Evolutionary conservation across 2,888 invertebrate species (phyloP), one percentile per base, ranked within the genome.

Genomic region (Drosophila kokeensis): DNA sequence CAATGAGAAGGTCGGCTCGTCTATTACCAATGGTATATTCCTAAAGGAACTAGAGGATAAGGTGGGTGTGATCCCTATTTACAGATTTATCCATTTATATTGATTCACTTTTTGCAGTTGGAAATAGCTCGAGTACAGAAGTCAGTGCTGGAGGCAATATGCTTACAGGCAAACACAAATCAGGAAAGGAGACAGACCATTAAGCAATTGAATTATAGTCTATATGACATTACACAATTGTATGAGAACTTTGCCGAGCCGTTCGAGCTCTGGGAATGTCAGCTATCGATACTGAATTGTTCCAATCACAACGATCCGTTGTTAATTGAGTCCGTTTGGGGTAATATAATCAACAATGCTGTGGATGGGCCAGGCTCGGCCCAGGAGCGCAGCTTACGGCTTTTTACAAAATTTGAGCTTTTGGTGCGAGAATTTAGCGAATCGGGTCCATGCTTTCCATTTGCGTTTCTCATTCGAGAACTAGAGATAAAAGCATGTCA

Each of bases 231-330:
- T 81, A 98, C 98, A 13, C 96, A 97, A 96, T 93, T 99, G 38
- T 99, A 98, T 92, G 97, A 97, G 92, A 97, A 98, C 78, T 99
- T 97, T 93, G 98, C 98, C 0, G 98, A 98, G 88, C 96, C 96
- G 4, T 97, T 97, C 92, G 95, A 97, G 83, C 94, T 99, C 49
- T 97, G 97, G 95, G 98, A 99, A 93, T 97, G 98, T 92, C 98
- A 99, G 93, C 94, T 99, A 67, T 97, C 98, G 8, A 98, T 99
- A 77, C 96, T 99, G 54, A 97, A 98, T 87, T 98, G 98, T 92
- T 98, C 99, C 8, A 98, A 98, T 18, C 97, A 98, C 93, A 96
- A 97, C 86, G 99, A 99, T 92, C 95, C 96, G 0, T 94, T 96
- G 69, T 94, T 99, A 13, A 96, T 99, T 52, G 97, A 98, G 93